Evolutionary conservation across 2,888 invertebrate species (phyloP).

Genomic region (Diarsia mendica): DNA sequence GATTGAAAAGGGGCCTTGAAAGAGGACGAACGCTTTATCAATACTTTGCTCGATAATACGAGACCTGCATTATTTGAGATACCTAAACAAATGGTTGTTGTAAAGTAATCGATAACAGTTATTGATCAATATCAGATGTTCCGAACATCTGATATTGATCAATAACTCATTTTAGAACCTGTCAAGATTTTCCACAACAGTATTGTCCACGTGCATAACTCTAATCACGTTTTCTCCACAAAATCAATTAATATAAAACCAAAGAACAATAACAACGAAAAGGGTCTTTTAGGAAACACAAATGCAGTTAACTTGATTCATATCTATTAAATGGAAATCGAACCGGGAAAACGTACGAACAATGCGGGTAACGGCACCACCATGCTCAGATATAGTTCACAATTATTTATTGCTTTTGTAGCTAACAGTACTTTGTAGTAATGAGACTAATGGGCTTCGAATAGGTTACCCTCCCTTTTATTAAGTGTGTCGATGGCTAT

Average conservation of each 20-base stretch:
- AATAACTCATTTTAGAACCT: too few species aligned
- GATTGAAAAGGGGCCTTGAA: background rate
- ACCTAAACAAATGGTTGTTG: slow-evolving; percentile 2
- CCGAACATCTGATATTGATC: too few species aligned
- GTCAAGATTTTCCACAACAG: too few species aligned
- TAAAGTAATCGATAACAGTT: slow-evolving; percentile 33
- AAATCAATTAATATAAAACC: background rate
- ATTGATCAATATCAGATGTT: slow-evolving; percentile 13
- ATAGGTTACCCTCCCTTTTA: slow-evolving; percentile 13
- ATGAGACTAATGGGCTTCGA: slow-evolving; percentile 48
- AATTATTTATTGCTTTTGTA: slow-evolving; percentile 55
- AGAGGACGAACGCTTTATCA: background rate
- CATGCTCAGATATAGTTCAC: slow-evolving; percentile 52
- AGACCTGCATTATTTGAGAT: slow-evolving; percentile 1
- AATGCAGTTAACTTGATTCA: slow-evolving; percentile 55
- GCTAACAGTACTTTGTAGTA: slow-evolving; percentile 40
- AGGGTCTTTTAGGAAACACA: slow-evolving; percentile 22
- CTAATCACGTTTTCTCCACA: background rate
- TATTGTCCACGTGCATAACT: background rate
- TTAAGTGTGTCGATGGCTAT: slow-evolving; percentile 2
- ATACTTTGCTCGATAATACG: background rate
- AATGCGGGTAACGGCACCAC: slow-evolving; percentile 62
- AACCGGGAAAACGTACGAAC: slow-evolving; percentile 58
- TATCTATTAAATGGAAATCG: slow-evolving; percentile 61
- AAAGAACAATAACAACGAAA: slow-evolving; percentile 1